Base-by-base conservation (phyloP, 2,797 vertebrate genomes). In the Ataeniobius toweri region DNA sequence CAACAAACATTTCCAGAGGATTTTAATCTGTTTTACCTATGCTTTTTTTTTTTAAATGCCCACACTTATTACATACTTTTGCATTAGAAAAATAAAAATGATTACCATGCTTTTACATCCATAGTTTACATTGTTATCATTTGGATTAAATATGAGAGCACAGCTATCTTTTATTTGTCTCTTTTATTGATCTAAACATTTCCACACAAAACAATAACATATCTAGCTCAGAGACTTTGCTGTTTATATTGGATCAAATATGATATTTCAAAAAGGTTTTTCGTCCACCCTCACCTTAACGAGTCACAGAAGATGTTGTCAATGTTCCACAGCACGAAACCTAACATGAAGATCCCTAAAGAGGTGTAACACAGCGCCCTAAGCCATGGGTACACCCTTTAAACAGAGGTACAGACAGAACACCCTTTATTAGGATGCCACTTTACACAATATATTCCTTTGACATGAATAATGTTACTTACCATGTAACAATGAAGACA, bases 401-500 rank as follows among this genome's bases (percentile, higher is more conserved):
- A 88, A 61, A 77, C 2, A 86, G 50, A 63, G 71, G 36, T 48
- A 77, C 69, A 18, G 76, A 28, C 73, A 12, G n/a, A 46, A 76
- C 24, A 44, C 0, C 10, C 6, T 16, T 80, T 14, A 74, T 31
- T 6, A 46, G 31, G 6, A n/a, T 14, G 28, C 55, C 70, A 12
- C 39, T 56, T 39, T 4, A 51, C 1, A 53, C 14, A 74, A 59
- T 16, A 75, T 20, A 22, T 8, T 48, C 6, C 0, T 61, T 55
- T 41, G 22, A 36, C 69, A 48, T 77, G 36, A 9, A 3, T 22
- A 65, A 39, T 6, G 12, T 68, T 76, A 92, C 97, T 96, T 93
- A 99, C 98, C 98, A 99, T 71, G 97, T 97, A 61, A 98, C 98
- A 91, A 99, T 98, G 94, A 98, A 99, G 87, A 99, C 90, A 59